Evolutionary conservation across 2,888 invertebrate species (phyloP).

Genomic region (Sylvicola fuscatus): DNA sequence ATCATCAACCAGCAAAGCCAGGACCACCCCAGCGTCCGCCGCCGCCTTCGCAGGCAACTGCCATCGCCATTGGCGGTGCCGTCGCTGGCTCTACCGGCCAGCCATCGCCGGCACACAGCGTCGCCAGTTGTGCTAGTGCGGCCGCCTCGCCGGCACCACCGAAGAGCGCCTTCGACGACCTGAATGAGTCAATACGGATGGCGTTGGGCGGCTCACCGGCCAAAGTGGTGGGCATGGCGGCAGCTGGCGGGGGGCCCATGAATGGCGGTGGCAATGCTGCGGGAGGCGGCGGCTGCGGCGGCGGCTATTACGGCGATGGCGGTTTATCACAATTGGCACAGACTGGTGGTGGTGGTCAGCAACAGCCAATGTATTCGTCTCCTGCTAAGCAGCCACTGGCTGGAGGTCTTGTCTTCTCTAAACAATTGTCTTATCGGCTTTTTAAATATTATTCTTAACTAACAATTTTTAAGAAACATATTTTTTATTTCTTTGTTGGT

Average conservation of each 20-base stretch:
- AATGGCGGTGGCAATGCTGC: background rate
- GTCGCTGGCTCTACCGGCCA: background rate
- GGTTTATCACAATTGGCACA: constrained; percentile 12
- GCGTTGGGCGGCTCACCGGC: constrained; percentile 32
- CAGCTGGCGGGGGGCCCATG: too few species aligned
- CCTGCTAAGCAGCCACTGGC: constrained; percentile 27
- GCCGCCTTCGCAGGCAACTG: constrained; percentile 14
- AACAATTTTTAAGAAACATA: constrained; percentile 5
- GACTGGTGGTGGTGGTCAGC: constrained; percentile 5
- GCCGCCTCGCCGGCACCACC: constrained; percentile 20
- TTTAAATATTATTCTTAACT: constrained; percentile 12
- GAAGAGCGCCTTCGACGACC: constrained; percentile 44
- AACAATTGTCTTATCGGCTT: constrained; percentile 6
- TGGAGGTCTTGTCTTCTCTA: constrained; percentile 19
- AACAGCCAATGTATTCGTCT: constrained; percentile 17
- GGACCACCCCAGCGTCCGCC: constrained; percentile 24
- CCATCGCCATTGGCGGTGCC: constrained; percentile 1
- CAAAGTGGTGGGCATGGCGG: constrained; percentile 5
- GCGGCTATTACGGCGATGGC: too few species aligned
- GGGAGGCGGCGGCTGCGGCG: background rate
- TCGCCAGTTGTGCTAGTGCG: constrained; percentile 16
- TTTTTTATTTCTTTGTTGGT: constrained; percentile 6
- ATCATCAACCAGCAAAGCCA: background rate
- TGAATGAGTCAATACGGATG: constrained; percentile 46
- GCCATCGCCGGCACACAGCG: constrained; percentile 19